These are phyloP conservation scores for Sinosuthora webbiana DNA, from an alignment of 2,113 vertebrate genomes.

Conservation along the genomic window DNA sequence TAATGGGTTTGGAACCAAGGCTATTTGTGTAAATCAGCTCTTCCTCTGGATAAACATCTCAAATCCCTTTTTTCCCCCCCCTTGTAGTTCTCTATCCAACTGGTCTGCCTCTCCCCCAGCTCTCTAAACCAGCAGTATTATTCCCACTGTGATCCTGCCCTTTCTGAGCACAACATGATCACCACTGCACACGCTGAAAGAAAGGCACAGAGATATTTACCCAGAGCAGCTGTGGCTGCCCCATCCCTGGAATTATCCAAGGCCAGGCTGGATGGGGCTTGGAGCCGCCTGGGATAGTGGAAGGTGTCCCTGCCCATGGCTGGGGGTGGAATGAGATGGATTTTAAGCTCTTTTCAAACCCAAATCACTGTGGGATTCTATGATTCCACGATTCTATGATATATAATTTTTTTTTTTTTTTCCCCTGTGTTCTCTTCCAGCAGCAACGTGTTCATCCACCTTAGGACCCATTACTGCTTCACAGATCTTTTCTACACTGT, in stretches of 20 bases:
- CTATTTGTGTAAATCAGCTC: background rate
- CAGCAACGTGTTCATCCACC: background rate
- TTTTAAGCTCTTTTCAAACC: background rate
- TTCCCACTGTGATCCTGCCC: background rate
- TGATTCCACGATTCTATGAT: background rate
- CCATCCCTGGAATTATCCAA: background rate
- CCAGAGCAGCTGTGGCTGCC: background rate
- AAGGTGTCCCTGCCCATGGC: background rate
- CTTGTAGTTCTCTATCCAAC: background rate
- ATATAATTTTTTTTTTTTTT: rapidly evolving
- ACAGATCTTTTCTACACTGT: background rate
- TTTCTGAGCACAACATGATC: background rate
- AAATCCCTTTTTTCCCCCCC: background rate
- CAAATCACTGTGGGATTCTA: background rate
- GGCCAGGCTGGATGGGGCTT: background rate
- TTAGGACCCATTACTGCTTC: background rate
- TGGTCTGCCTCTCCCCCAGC: background rate
- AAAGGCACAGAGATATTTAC: background rate
- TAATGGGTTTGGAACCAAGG: background rate
- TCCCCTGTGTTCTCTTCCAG: background rate
- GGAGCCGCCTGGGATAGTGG: background rate
- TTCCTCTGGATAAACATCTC: background rate
- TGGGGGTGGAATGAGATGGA: background rate
- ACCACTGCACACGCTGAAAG: background rate
- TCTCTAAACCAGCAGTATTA: background rate